Evolutionary conservation across 2,888 invertebrate species (phyloP).

Genomic region (Agrypnus murinus): DNA sequence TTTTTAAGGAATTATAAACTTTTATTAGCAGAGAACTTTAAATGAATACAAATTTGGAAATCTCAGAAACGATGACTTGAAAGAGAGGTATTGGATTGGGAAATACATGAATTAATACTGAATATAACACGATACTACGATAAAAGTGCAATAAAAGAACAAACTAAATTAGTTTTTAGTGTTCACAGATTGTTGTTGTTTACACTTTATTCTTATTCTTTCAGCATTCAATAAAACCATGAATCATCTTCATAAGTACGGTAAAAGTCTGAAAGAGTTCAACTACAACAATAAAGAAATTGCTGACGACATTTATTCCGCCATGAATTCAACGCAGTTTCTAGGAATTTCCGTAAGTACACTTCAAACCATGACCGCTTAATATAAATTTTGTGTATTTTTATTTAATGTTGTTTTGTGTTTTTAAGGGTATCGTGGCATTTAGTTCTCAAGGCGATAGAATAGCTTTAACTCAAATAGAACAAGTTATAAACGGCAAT

Average conservation of each 20-base stretch:
- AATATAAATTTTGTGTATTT: no score
- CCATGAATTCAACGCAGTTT: slow-evolving; percentile 99
- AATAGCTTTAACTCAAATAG: slow-evolving; percentile 98
- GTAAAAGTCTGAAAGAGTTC: slow-evolving; percentile 93
- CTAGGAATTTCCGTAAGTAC: slow-evolving; percentile 95
- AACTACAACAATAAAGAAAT: slow-evolving; percentile 96
- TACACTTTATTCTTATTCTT: no score
- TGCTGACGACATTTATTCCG: slow-evolving; percentile 96
- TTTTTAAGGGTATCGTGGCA: slow-evolving; percentile 92
- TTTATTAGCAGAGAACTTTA: background rate
- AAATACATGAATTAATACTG: no score
- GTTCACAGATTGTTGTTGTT: no score
- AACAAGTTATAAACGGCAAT: slow-evolving; percentile 95
- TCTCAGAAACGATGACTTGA: no score
- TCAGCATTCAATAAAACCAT: slow-evolving; percentile 97
- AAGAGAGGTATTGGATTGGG: no score
- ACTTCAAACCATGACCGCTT: no score
- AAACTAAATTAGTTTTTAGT: no score
- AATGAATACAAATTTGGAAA: no score
- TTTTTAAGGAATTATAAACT: slow-evolving; percentile 26
- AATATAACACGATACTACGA: no score
- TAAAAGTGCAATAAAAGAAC: no score
- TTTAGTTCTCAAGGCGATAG: slow-evolving; percentile 99
- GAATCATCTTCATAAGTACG: slow-evolving; percentile 86
- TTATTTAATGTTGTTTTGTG: slow-evolving; percentile 49